Evolutionary conservation across 2,113 vertebrate species (phyloP), one percentile per base, ranked within the genome.

Genomic region (Pelvicachromis taeniatus): DNA sequence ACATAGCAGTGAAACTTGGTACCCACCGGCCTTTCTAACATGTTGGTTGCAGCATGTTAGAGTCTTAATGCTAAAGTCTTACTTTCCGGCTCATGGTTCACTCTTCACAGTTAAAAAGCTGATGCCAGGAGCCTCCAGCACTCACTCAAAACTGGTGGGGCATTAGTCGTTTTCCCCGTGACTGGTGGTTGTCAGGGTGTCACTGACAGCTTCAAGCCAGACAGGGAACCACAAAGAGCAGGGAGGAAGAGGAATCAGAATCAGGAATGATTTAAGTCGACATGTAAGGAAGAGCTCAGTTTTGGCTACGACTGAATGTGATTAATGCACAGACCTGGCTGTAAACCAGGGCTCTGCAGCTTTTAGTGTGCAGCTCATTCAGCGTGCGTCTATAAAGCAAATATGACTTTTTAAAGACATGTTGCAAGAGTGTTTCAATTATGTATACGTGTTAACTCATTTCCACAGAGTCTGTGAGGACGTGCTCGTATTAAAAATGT

Each of bases 171-270:
- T 48, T 48, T 48, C 45, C 14, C 14, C 1, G 45, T 16, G 45
- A 48, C 12, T 48, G 45, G 45, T 14, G 13, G 5, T 16, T 48
- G 13, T 14, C 45, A 48, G 45, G 45, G 14, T 7, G 48, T 50
- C 14, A 16, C 16, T 17, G 16, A 8, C 48, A n/a, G n/a, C n/a
- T n/a, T 0, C 8, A 73, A 48, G 0, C 4, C 40, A 7, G 65
- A 70, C 0, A 0, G 21, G 1, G 8, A 45, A 48, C 21, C 2
- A 0, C 5, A 48, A 42, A 73, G 23, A 29, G 14, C 9, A 19
- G 42, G 40, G 6, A 48, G 68, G 48, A 48, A 48, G 10, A 48
- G 9, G 68, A 50, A n/a, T 50, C 68, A 31, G 42, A 75, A 75
- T 8, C 33, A 38, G 33, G 33, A 63, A 63, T 63, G 21, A 54